A percentile compares a stretch with the other conserved stretches of the same genome.
Evolutionary conservation across 2,797 vertebrate species (phyloP).

Genomic region (Pyrocephalus nanus): DNA sequence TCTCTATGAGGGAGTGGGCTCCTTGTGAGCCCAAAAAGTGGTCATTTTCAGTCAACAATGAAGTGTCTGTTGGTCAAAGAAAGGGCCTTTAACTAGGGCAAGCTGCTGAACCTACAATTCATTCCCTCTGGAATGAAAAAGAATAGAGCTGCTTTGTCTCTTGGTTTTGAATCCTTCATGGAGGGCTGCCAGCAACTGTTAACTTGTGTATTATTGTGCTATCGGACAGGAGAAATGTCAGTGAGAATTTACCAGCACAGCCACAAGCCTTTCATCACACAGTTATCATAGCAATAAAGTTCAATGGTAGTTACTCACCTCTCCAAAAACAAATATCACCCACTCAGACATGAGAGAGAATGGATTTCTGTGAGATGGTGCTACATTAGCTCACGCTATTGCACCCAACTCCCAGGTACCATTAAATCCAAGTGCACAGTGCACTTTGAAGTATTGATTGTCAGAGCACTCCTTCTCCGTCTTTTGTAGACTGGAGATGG

Average conservation of each 20-base stretch:
- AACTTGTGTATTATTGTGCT: not conserved
- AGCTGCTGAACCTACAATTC: not conserved
- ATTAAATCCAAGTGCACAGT: not conserved
- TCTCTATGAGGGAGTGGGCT: not conserved
- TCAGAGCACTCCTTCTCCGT: not conserved
- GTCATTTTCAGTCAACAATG: not conserved
- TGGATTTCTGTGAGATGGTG: not conserved
- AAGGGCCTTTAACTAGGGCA: not conserved
- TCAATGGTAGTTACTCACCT: not conserved
- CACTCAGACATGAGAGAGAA: not conserved
- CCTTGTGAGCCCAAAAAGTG: not conserved
- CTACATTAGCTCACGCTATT: not conserved
- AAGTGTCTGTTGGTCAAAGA: not conserved
- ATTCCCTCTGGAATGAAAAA: not conserved
- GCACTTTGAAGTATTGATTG: not conserved
- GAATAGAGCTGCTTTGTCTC: not conserved
- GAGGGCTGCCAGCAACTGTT: not conserved
- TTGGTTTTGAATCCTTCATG: not conserved
- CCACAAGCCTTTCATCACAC: constrained; percentile 20
- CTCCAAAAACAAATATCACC: not conserved
- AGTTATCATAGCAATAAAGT: not conserved
- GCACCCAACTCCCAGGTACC: not conserved
- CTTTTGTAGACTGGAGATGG: accelerated
- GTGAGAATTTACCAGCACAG: constrained; percentile 1
- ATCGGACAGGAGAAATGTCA: not conserved